These are phyloP conservation scores for Aspiorhynchus laticeps DNA, from an alignment of 2,113 vertebrate species.

Conservation along the genomic window DNA sequence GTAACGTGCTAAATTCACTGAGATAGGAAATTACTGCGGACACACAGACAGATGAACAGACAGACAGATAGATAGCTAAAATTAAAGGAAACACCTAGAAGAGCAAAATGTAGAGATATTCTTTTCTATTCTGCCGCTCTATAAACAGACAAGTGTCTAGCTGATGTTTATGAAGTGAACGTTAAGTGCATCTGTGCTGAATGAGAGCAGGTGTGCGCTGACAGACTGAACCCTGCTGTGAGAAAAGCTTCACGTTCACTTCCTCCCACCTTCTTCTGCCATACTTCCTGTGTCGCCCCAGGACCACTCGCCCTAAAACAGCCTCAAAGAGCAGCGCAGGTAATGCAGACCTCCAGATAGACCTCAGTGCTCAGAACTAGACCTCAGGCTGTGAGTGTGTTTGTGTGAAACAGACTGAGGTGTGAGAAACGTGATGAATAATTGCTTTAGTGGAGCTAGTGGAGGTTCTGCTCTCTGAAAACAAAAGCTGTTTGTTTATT, in stretches of 20 bases:
- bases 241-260: background rate
- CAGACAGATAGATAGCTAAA: background rate
- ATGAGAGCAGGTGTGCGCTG: background rate
- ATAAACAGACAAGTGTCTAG: background rate
- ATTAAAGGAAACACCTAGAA: background rate
- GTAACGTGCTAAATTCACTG: no score
- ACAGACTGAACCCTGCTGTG: background rate
- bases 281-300: background rate
- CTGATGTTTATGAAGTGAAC: background rate
- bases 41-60: no score
- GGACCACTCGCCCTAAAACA: background rate
- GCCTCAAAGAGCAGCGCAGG: background rate
- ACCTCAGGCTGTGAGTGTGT: slow-evolving; percentile 5
- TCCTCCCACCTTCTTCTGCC: background rate
- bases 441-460: slow-evolving; percentile 7
- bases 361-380: slow-evolving; percentile 11
- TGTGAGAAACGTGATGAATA: slow-evolving; percentile 27
- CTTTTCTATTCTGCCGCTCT: background rate
- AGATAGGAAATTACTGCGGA: no score
- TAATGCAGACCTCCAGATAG: background rate
- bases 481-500: background rate
- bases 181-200: no score
- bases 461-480: background rate
- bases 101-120: background rate
- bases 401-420: background rate